These are phyloP conservation scores for Conomelus anceps DNA, from an alignment of 2,888 invertebrate genomes.

Conservation along the genomic window DNA sequence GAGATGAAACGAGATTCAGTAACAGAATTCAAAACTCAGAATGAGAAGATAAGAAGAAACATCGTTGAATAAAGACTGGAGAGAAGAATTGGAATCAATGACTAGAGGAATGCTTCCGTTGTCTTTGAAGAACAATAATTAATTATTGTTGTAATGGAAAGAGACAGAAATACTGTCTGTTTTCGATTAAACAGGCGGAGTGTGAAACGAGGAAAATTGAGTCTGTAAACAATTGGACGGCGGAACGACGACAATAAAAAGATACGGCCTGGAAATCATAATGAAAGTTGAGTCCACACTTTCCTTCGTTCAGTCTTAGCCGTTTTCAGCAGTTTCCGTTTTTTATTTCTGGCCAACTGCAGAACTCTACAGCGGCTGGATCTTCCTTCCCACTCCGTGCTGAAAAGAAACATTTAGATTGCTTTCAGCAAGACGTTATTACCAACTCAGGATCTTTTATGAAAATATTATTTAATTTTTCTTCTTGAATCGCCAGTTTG, in stretches of 20 bases:
- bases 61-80: neutral
- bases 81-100: neutral
- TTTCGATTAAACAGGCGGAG: neutral
- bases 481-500: conserved; percentile 9
- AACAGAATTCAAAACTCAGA: neutral
- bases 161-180: neutral
- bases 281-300: neutral
- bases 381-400: neutral
- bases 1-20: neutral
- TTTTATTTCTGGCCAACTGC: neutral
- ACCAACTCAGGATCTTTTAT: conserved; percentile 1
- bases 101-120: neutral
- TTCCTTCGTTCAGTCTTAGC: neutral
- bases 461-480: conserved; percentile 14
- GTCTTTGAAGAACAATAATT: neutral
- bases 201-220: neutral
- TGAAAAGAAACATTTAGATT: conserved; percentile 13
- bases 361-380: neutral
- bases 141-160: neutral
- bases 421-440: neutral
- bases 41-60: neutral
- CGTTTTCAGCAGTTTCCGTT: neutral
- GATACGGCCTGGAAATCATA: neutral
- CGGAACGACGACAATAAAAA: neutral
- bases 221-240: neutral